phyloP scores from a whole-genome alignment of 2,888 invertebrate genomes.

The Tubiluchus corallicola region DNA sequence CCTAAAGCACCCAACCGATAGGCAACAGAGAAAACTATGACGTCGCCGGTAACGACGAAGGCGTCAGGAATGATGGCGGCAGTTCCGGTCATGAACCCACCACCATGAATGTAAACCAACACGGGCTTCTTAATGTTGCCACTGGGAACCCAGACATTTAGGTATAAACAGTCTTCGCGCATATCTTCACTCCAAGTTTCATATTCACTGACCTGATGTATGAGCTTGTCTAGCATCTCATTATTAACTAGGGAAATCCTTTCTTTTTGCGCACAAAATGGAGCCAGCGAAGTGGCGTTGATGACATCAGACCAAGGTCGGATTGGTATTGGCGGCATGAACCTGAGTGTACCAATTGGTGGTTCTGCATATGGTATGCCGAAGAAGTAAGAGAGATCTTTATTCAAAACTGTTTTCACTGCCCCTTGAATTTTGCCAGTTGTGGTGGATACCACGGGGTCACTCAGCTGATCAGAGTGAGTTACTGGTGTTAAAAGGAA shows the following conservation, averaged over 20 bases:
- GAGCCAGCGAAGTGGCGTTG: neutral
- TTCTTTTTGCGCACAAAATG: neutral
- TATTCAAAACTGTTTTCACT: too few relatives aligned
- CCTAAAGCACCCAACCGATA: neutral
- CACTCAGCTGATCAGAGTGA: too few relatives aligned
- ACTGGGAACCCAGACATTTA: neutral
- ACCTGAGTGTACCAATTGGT: neutral
- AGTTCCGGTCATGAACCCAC: neutral
- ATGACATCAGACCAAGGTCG: neutral
- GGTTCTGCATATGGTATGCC: neutral
- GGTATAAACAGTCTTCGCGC: neutral
- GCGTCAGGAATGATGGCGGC: constrained; percentile 1
- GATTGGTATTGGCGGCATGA: neutral
- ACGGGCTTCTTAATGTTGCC: too few relatives aligned
- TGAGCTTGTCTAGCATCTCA: too few relatives aligned
- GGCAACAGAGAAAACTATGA: neutral
- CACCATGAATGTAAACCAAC: neutral
- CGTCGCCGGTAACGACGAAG: constrained; percentile 1
- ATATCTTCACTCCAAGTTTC: neutral
- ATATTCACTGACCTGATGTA: too few relatives aligned
- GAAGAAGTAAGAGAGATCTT: too few relatives aligned
- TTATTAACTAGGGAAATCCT: too few relatives aligned
- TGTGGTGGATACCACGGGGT: too few relatives aligned
- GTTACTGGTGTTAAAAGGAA: too few relatives aligned
- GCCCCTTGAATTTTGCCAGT: too few relatives aligned